A percentile compares a stretch with the other conserved stretches of the same genome.
Conservation (phyloP, 2,113 vertebrate species). For the Ptilonorhynchus violaceus region DNA sequence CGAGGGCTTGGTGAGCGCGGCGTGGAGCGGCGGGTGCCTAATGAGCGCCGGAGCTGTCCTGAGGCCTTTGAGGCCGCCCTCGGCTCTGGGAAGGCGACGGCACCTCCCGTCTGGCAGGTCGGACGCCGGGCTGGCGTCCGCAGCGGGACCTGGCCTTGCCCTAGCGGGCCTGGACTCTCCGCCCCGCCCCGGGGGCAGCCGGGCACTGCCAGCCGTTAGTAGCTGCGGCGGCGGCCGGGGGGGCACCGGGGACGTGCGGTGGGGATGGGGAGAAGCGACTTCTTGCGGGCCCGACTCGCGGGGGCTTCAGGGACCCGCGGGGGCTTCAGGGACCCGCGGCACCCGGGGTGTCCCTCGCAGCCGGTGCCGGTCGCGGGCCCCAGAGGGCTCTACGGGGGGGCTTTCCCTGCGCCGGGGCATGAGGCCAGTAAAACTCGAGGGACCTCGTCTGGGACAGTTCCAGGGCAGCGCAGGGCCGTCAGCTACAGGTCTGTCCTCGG, state of each 20-base stretch:
- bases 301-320: too few species aligned
- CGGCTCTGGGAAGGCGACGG: background rate
- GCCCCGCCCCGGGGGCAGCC: background rate
- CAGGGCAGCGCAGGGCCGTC: fast-evolving
- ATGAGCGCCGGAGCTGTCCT: background rate
- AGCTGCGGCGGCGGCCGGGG: too few species aligned
- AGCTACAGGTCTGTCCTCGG: too few species aligned
- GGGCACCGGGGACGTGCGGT: background rate
- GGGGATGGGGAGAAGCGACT: too few species aligned
- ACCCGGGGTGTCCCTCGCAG: too few species aligned
- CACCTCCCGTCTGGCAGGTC: background rate
- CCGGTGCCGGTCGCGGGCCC: background rate
- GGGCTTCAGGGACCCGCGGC: background rate
- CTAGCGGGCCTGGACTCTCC: background rate
- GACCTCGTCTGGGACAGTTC: fast-evolving
- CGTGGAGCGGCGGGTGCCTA: background rate
- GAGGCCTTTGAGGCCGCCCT: background rate
- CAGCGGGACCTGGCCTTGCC: background rate
- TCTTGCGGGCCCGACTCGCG: background rate
- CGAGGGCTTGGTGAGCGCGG: background rate
- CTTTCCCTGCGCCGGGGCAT: fast-evolving
- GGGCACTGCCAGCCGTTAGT: background rate
- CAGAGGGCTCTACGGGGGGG: fast-evolving
- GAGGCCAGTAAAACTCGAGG: fast-evolving
- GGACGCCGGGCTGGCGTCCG: too few species aligned